A percentile compares a stretch with the other conserved stretches of the same genome.
These are phyloP conservation scores for Troglohyphantes excavatus DNA, from an alignment of 2,888 invertebrate species.

Conservation along the genomic window DNA sequence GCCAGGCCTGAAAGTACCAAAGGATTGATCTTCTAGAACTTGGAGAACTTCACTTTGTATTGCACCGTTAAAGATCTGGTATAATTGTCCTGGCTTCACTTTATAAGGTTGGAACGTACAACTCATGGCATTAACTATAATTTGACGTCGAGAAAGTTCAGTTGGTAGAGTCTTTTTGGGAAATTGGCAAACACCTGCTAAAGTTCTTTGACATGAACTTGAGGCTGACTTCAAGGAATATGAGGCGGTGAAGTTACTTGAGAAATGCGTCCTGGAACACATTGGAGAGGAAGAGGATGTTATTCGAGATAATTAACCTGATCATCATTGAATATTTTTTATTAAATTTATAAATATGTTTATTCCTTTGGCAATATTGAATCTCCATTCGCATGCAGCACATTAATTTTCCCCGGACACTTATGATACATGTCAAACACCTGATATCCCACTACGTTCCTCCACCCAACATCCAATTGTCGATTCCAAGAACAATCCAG, in stretches of 20 bases:
- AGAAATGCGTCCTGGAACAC: too few relatives aligned
- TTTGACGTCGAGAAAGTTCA: too few relatives aligned
- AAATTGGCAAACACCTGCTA: too few relatives aligned
- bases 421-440: slow-evolving; percentile 88
- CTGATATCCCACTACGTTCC: slow-evolving; percentile 88
- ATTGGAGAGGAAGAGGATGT: too few relatives aligned
- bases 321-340: too few relatives aligned
- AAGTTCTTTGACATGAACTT: too few relatives aligned
- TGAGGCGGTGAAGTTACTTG: too few relatives aligned
- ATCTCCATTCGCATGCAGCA: slow-evolving; percentile 90
- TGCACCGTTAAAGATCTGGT: slow-evolving; percentile 90
- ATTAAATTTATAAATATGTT: neutral
- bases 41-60: slow-evolving; percentile 88
- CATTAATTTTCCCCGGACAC: slow-evolving; percentile 87
- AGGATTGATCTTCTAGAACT: slow-evolving; percentile 86
- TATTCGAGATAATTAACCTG: too few relatives aligned
- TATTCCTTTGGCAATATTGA: slow-evolving; percentile 85
- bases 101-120: slow-evolving; percentile 86
- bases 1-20: slow-evolving; percentile 85
- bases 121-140: too few relatives aligned
- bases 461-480: slow-evolving; percentile 92
- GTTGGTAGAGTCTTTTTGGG: too few relatives aligned
- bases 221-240: too few relatives aligned
- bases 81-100: slow-evolving; percentile 88
- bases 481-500: slow-evolving; percentile 91